A percentile compares a stretch with the other conserved stretches of the same genome.
These are phyloP conservation scores for Neodontobutis hainanensis DNA, from an alignment of 2,113 vertebrate genomes.

Conservation along the genomic window DNA sequence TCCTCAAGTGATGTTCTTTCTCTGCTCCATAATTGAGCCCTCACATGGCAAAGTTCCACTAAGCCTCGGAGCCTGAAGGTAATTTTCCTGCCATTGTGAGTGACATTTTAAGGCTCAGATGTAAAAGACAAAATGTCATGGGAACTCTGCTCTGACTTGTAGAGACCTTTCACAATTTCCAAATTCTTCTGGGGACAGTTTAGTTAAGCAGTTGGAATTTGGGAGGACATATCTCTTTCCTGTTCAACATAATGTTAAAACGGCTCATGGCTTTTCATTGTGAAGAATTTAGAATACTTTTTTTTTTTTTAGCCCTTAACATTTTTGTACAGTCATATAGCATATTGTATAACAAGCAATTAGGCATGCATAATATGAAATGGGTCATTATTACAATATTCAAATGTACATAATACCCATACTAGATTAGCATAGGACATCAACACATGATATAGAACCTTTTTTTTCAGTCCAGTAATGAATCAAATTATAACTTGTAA, in stretches of 20 bases:
- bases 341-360: too few relatives aligned
- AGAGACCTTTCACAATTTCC: slow-evolving; percentile 27
- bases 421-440: too few relatives aligned
- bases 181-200: slow-evolving; percentile 19
- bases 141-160: slow-evolving; percentile 19
- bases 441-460: too few relatives aligned
- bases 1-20: slow-evolving; percentile 34
- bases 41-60: slow-evolving; percentile 27
- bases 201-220: slow-evolving; percentile 21
- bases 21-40: slow-evolving; percentile 33
- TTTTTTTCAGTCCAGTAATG: too few relatives aligned
- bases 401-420: too few relatives aligned
- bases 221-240: slow-evolving; percentile 9
- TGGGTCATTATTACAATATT: too few relatives aligned
- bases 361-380: too few relatives aligned
- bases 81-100: slow-evolving; percentile 55
- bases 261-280: slow-evolving; percentile 36
- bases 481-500: too few relatives aligned
- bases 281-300: neutral
- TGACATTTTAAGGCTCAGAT: slow-evolving; percentile 52
- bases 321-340: too few relatives aligned
- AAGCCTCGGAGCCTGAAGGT: slow-evolving; percentile 34
- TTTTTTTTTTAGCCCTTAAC: too few relatives aligned
- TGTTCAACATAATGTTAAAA: slow-evolving; percentile 25
- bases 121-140: slow-evolving; percentile 56